Evolutionary conservation across 2,797 vertebrate genomes (phyloP).

Genomic region (Halcyon smyrnensis): DNA sequence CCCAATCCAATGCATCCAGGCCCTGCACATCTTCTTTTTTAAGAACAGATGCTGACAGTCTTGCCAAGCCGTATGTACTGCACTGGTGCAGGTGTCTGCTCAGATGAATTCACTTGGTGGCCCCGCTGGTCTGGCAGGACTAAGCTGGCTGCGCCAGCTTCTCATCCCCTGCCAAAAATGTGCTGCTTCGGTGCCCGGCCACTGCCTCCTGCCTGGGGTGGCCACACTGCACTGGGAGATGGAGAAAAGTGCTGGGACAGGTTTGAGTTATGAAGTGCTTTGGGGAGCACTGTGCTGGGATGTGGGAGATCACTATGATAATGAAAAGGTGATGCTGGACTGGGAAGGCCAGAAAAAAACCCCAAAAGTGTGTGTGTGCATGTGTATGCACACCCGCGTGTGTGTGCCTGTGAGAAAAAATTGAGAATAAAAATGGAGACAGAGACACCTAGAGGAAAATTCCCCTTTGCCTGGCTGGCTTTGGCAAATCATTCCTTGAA

Average conservation of each 20-base stretch:
- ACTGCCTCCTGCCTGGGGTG: fast-evolving
- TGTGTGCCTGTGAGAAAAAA: background rate
- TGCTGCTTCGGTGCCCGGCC: background rate
- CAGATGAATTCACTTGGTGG: background rate
- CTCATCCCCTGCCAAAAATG: background rate
- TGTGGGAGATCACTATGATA: background rate
- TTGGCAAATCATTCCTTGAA: conserved; percentile 9
- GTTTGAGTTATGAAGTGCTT: background rate
- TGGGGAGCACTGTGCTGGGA: background rate
- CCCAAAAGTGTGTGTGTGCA: too few species aligned
- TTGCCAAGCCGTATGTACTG: background rate
- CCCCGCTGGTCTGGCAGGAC: background rate
- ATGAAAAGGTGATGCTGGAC: background rate
- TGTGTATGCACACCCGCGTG: too few species aligned
- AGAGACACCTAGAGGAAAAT: conserved; percentile 50
- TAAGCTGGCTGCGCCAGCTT: fast-evolving
- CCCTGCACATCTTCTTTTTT: background rate
- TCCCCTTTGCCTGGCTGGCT: background rate
- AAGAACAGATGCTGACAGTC: background rate
- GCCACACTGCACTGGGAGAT: background rate
- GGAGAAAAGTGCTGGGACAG: background rate
- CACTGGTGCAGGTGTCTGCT: background rate
- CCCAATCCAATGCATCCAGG: background rate
- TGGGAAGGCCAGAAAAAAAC: background rate
- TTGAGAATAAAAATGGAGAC: background rate